Conservation (phyloP, 1,140 invertebrate genomes). For the Drosophila malerkotliana region DNA sequence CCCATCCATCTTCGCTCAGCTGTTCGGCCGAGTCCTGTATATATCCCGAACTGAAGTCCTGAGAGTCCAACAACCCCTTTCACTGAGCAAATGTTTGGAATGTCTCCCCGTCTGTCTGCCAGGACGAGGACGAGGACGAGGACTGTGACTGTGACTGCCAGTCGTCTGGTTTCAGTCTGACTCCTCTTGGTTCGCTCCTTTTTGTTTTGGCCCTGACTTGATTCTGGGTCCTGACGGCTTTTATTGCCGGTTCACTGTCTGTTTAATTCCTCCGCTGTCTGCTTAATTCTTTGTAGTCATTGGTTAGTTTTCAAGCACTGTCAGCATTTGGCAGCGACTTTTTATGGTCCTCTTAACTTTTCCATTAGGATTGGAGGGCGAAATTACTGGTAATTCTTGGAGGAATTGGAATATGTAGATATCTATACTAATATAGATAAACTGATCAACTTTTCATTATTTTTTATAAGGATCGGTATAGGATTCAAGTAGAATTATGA, state of each 20-base stretch:
- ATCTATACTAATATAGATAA: too few species aligned
- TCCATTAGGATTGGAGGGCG: not conserved
- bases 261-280: slow-evolving; percentile 43
- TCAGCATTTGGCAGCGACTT: slow-evolving; percentile 29
- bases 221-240: slow-evolving; percentile 28
- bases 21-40: slow-evolving; percentile 39
- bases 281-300: slow-evolving; percentile 47
- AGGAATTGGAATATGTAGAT: not conserved
- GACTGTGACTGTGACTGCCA: not conserved
- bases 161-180: slow-evolving; percentile 60
- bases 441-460: too few species aligned
- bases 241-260: slow-evolving; percentile 39
- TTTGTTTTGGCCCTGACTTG: slow-evolving; percentile 37
- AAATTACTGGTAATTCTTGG: not conserved
- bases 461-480: too few species aligned
- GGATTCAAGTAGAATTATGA: too few species aligned
- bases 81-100: slow-evolving; percentile 42
- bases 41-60: slow-evolving; percentile 53
- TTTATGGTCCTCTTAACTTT: slow-evolving; percentile 27
- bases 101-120: slow-evolving; percentile 31
- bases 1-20: slow-evolving; percentile 53
- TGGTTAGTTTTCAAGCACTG: slow-evolving; percentile 43
- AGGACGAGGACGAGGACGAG: slow-evolving; percentile 20
- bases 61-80: slow-evolving; percentile 76
- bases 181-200: slow-evolving; percentile 3